These are phyloP conservation scores for Porites lutea DNA, from an alignment of 64 coral and sea anemone species.

Conservation along the genomic window DNA sequence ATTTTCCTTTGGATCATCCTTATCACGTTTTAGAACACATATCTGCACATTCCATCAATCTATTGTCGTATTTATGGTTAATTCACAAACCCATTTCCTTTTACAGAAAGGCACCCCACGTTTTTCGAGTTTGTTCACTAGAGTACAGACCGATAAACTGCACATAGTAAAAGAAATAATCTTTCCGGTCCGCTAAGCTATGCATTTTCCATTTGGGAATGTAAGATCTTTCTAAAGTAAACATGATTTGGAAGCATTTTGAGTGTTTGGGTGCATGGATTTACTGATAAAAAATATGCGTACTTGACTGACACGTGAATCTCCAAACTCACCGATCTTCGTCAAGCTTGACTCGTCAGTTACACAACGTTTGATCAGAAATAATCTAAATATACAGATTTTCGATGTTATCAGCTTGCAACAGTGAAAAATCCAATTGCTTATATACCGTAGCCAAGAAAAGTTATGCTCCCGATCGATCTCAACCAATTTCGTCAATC, in stretches of 20 bases:
- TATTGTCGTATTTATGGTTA: not conserved
- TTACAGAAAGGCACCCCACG: not conserved
- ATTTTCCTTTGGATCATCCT: not conserved
- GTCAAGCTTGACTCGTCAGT: too few relatives aligned
- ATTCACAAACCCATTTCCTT: constrained; percentile 4
- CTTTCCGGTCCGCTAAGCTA: not conserved
- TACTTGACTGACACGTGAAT: too few relatives aligned
- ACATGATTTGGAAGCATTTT: not conserved
- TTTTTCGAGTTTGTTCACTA: not conserved
- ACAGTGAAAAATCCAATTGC: too few relatives aligned
- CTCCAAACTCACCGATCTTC: too few relatives aligned
- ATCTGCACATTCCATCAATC: constrained; percentile 2
- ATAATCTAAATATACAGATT: too few relatives aligned
- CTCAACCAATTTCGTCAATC: too few relatives aligned
- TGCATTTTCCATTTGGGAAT: not conserved
- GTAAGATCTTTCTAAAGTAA: not conserved
- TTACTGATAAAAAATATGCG: too few relatives aligned
- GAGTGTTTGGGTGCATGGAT: too few relatives aligned
- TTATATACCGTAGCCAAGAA: too few relatives aligned
- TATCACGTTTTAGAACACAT: not conserved
- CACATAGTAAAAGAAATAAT: not conserved
- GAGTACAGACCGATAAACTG: not conserved
- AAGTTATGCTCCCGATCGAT: too few relatives aligned
- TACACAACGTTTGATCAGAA: too few relatives aligned
- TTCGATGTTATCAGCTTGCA: too few relatives aligned